Evolutionary conservation across 2,888 invertebrate species (phyloP).

Genomic region (Piscicola geometra): DNA sequence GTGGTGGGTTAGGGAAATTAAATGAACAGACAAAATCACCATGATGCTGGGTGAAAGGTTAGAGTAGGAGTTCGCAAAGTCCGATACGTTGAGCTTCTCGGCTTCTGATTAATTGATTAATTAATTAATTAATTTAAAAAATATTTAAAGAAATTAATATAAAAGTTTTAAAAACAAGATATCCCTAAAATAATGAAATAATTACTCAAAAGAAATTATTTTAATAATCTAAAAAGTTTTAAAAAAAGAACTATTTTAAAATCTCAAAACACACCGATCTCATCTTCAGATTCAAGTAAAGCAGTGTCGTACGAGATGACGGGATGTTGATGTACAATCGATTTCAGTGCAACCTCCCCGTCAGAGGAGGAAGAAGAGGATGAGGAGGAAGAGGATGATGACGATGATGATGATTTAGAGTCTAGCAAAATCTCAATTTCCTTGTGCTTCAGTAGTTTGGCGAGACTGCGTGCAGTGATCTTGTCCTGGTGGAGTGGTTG

Average conservation of each 20-base stretch:
- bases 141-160: neutral
- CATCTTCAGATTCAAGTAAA: slow-evolving; percentile 24
- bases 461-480: neutral
- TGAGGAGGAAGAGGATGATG: neutral
- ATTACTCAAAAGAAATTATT: neutral
- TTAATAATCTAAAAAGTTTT: neutral
- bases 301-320: neutral
- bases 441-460: neutral
- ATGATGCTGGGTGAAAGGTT: slow-evolving; percentile 1
- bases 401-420: neutral
- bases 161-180: neutral
- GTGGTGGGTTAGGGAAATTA: too few species aligned
- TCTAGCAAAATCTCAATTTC: neutral
- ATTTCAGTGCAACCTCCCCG: neutral
- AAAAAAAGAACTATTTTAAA: neutral
- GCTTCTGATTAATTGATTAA: neutral
- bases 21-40: too few species aligned
- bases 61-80: neutral
- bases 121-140: neutral
- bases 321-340: too few species aligned
- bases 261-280: slow-evolving; percentile 12
- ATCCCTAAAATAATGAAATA: neutral
- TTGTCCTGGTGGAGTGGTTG: neutral
- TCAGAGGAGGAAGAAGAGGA: neutral
- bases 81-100: neutral